A percentile compares a stretch with the other conserved stretches of the same genome.
phyloP scores from a whole-genome alignment of 2,888 invertebrate species.

The Caenorhabditis afra region DNA sequence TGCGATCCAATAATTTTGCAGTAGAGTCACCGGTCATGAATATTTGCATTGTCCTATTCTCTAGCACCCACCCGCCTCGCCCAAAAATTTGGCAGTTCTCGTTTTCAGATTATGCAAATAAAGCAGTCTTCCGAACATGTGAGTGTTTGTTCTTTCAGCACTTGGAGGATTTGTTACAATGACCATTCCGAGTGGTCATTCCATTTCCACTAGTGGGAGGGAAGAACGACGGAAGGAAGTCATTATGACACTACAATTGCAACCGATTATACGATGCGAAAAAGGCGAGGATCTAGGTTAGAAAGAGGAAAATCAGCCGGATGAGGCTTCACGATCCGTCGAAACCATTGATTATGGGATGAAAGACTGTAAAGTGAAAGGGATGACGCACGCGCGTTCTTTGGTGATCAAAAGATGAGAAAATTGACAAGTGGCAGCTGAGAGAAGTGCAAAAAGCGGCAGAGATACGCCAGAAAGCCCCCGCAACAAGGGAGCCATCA shows the following conservation, averaged over 20 bases:
- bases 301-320: background rate
- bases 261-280: background rate
- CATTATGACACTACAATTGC: background rate
- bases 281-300: background rate
- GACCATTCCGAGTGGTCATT: conserved; percentile 20
- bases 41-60: conserved; percentile 1
- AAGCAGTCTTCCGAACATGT: conserved; percentile 15
- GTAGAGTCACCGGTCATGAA: conserved; percentile 12
- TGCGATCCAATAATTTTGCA: conserved; percentile 13
- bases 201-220: background rate
- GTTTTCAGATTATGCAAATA: conserved; percentile 54
- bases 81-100: conserved; percentile 14
- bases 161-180: conserved; percentile 26
- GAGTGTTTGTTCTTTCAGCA: conserved; percentile 30
- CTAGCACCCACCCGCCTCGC: conserved; percentile 1
- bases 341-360: background rate
- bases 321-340: background rate
- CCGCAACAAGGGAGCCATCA: conserved; percentile 42
- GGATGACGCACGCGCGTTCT: conserved; percentile 29
- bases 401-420: conserved; percentile 37
- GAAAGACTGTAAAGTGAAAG: conserved; percentile 2
- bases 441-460: conserved; percentile 25
- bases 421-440: conserved; percentile 34
- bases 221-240: conserved; percentile 1
- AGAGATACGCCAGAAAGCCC: conserved; percentile 14